phyloP scores from a whole-genome alignment of 2,113 vertebrate species.

The Calcarius ornatus region DNA sequence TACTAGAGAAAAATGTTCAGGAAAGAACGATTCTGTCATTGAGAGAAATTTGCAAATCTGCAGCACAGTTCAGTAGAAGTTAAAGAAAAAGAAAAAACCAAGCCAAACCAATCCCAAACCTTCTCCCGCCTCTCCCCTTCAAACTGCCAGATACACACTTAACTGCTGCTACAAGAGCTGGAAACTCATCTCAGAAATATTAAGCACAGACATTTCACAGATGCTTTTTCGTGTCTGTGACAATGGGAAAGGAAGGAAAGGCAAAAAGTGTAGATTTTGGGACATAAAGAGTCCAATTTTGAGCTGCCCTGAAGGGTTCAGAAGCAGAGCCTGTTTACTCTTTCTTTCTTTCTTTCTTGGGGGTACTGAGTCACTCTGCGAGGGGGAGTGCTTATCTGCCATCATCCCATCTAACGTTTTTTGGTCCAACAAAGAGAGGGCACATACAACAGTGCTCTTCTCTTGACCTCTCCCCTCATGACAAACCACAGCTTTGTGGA shows the following conservation, averaged over 20 bases:
- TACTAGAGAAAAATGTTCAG: background rate
- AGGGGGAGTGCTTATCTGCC: background rate
- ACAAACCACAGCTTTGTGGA: background rate
- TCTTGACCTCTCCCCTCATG: background rate
- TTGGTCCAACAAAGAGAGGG: background rate
- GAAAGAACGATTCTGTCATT: background rate
- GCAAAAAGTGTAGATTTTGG: background rate
- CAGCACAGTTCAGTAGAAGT: background rate
- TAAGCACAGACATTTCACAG: background rate
- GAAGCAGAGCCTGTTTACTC: background rate
- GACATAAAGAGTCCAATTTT: background rate
- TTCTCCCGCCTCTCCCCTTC: accelerated
- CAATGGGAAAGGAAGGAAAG: background rate
- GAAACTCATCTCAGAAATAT: background rate
- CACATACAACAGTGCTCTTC: background rate
- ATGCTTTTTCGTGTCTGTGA: background rate
- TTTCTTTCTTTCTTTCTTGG: background rate
- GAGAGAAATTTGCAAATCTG: background rate
- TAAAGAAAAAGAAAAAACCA: background rate
- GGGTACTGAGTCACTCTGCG: accelerated
- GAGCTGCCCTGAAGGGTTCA: background rate
- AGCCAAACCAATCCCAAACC: background rate
- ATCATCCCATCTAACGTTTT: background rate
- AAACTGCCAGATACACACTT: background rate
- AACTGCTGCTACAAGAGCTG: background rate